Percentiles rank a stretch among this genome's conserved stretches.
Evolutionary conservation across 1,140 invertebrate species (phyloP).

Genomic region (Physella acuta): DNA sequence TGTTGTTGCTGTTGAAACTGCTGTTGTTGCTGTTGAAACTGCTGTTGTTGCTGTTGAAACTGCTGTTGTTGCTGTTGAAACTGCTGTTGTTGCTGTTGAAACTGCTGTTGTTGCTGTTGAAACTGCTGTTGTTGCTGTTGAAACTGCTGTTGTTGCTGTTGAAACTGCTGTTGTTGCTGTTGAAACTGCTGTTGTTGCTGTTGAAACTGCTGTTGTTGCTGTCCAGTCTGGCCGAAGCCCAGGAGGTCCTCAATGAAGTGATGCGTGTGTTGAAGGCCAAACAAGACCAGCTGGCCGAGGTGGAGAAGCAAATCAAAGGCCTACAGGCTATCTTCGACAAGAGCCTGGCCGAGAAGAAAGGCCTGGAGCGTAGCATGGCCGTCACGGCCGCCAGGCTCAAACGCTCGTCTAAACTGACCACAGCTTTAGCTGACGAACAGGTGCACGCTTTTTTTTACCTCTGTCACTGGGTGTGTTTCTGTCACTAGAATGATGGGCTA

Average conservation of each 20-base stretch:
- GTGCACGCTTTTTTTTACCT: conserved; percentile 18
- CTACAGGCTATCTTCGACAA: conserved; percentile 61
- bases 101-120: too few relatives aligned
- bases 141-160: too few relatives aligned
- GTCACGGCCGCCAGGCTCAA: conserved; percentile 75
- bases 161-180: too few relatives aligned
- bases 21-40: too few relatives aligned
- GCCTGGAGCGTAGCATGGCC: conserved; percentile 69
- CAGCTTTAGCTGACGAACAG: conserved; percentile 81
- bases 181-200: too few relatives aligned
- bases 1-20: too few relatives aligned
- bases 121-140: too few relatives aligned
- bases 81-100: too few relatives aligned
- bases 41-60: too few relatives aligned
- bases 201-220: too few relatives aligned
- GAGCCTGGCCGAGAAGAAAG: conserved; percentile 66
- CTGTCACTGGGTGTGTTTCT: not conserved
- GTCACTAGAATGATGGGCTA: not conserved
- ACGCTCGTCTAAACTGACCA: conserved; percentile 78
- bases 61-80: too few relatives aligned
- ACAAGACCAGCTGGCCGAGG: conserved; percentile 57
- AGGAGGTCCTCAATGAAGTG: conserved; percentile 55
- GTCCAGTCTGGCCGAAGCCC: conserved; percentile 67
- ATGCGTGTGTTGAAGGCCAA: conserved; percentile 56
- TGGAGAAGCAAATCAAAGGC: conserved; percentile 59